A percentile compares a stretch with the other conserved stretches of the same genome.
These are phyloP conservation scores for Trogon surrucura DNA, from an alignment of 2,113 vertebrate genomes.

Conservation along the genomic window DNA sequence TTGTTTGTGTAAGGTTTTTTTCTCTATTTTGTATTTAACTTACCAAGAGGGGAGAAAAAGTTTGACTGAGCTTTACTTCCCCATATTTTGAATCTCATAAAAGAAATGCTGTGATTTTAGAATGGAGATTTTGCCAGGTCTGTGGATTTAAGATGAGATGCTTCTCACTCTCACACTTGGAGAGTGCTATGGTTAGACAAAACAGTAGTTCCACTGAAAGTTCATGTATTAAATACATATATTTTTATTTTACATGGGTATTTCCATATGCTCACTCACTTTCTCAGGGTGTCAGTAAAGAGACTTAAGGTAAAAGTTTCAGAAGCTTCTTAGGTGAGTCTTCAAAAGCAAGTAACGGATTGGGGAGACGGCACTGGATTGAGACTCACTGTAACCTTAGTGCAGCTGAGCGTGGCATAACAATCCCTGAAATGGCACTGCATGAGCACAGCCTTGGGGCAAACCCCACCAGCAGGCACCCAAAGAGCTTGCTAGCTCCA, in stretches of 20 bases:
- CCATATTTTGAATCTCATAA: not conserved
- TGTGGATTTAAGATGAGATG: not conserved
- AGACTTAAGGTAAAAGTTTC: not conserved
- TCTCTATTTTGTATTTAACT: conserved; percentile 22
- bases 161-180: conserved; percentile 1
- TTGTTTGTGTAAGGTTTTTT: not conserved
- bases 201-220: not conserved
- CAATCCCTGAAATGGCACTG: not conserved
- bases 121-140: conserved; percentile 32
- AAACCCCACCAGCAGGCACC: not conserved
- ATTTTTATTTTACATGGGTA: not conserved
- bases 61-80: conserved; percentile 31
- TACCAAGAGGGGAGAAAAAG: not conserved
- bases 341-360: not conserved
- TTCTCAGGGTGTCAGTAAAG: not conserved
- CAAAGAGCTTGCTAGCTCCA: not conserved
- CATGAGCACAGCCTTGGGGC: not conserved
- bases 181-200: not conserved
- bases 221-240: not conserved
- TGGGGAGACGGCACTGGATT: not conserved
- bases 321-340: not conserved
- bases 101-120: not conserved
- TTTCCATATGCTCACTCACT: not conserved
- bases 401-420: not conserved
- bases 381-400: not conserved